Conservation (phyloP, 2,113 vertebrate genomes). For the Blennius ocellaris region DNA sequence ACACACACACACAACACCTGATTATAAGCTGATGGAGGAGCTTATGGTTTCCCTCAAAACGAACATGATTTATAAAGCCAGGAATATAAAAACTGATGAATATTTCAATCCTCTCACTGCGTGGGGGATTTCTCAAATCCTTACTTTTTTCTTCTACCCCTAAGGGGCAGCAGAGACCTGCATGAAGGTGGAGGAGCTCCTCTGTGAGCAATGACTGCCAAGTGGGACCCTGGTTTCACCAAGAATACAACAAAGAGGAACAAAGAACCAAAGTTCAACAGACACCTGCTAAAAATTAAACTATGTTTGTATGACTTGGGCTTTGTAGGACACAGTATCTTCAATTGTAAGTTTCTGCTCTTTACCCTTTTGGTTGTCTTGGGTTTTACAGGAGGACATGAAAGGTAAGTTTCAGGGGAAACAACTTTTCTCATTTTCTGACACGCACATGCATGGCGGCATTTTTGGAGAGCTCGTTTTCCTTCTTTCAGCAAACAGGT, state of each 20-base stretch:
- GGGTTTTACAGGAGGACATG: conserved; percentile 23
- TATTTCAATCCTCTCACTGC: neutral
- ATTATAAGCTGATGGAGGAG: neutral
- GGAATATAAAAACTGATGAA: neutral
- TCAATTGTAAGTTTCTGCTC: neutral
- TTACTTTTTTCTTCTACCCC: conserved; percentile 49
- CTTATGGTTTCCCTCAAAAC: conserved; percentile 21
- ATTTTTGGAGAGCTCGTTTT: conserved; percentile 36
- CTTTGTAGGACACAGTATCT: neutral
- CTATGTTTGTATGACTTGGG: neutral
- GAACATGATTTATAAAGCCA: conserved; percentile 10
- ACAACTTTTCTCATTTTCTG: conserved; percentile 12
- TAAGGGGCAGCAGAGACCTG: conserved; percentile 83
- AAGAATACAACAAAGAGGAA: conserved; percentile 27
- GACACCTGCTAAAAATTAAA: conserved; percentile 29
- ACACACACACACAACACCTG: conserved; percentile 13
- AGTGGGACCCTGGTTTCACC: conserved; percentile 23
- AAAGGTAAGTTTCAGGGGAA: conserved; percentile 25
- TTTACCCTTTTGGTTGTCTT: neutral
- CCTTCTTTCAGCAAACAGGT: conserved; percentile 72
- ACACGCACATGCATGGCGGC: conserved; percentile 17
- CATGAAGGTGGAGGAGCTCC: conserved; percentile 43
- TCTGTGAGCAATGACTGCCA: conserved; percentile 40
- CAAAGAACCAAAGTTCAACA: conserved; percentile 57
- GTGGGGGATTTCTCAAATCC: neutral